phyloP scores from a whole-genome alignment of 2,113 vertebrate genomes.

The Illadopsis cleaveri region DNA sequence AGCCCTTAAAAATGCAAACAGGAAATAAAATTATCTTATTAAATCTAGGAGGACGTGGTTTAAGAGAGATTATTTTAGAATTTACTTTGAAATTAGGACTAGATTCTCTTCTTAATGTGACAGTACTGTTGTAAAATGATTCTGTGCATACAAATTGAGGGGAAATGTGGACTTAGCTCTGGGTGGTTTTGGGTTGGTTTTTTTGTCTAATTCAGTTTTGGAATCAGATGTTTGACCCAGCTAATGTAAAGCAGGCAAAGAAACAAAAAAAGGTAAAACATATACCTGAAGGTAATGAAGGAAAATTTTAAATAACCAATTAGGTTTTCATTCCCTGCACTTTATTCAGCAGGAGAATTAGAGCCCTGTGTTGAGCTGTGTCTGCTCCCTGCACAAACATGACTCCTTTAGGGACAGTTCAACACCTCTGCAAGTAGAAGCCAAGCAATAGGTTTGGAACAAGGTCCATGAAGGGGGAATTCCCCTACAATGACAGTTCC shows the following conservation, averaged over 20 bases:
- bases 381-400: not conserved
- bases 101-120: not conserved
- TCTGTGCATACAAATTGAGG: not conserved
- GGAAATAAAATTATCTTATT: not conserved
- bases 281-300: not conserved
- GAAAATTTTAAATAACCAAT: not conserved
- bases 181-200: not conserved
- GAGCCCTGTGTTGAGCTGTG: not conserved
- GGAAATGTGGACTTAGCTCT: not conserved
- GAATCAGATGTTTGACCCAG: not conserved
- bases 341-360: not conserved
- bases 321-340: not conserved
- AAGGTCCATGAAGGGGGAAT: not conserved
- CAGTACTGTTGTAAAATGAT: not conserved
- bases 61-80: not conserved
- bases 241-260: not conserved
- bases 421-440: not conserved
- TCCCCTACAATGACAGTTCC: not conserved
- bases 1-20: not conserved
- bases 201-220: not conserved
- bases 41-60: not conserved
- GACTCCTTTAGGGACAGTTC: not conserved
- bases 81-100: constrained; percentile 10
- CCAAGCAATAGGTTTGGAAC: not conserved
- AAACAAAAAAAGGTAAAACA: not conserved